Evolutionary conservation across 2,113 vertebrate genomes (phyloP).

Genomic region (Pandion haliaetus): DNA sequence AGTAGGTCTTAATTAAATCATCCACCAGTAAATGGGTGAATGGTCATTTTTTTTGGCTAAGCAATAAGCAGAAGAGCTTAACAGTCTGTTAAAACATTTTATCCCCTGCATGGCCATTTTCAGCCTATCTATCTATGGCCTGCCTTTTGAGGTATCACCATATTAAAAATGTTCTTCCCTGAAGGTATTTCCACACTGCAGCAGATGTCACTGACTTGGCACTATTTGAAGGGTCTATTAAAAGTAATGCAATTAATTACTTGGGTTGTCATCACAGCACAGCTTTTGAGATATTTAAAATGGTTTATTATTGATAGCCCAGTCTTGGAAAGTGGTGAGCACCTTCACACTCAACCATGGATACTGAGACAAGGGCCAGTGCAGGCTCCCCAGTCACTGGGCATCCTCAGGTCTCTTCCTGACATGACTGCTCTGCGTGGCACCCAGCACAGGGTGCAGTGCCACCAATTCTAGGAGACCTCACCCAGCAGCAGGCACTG

Average conservation of each 20-base stretch:
- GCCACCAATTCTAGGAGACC: not conserved
- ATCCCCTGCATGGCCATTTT: slow-evolving; percentile 30
- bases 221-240: slow-evolving; percentile 75
- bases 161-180: slow-evolving; percentile 73
- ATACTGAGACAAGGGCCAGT: not conserved
- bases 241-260: slow-evolving; percentile 76
- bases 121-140: slow-evolving; percentile 52
- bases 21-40: not conserved
- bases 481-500: not conserved
- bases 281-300: slow-evolving; percentile 59
- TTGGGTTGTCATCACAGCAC: slow-evolving; percentile 69
- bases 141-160: slow-evolving; percentile 57
- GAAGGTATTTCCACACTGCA: slow-evolving; percentile 63
- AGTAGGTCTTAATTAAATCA: not conserved
- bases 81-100: not conserved
- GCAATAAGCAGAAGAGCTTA: not conserved
- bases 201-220: slow-evolving; percentile 78
- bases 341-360: not conserved
- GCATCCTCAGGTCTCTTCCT: not conserved
- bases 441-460: not conserved
- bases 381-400: not conserved
- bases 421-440: not conserved
- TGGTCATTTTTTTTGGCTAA: not conserved
- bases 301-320: slow-evolving; percentile 64
- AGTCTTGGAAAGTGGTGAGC: not conserved